Base-by-base conservation (phyloP, 2,113 vertebrate species). In the Cyprichromis sp. region DNA sequence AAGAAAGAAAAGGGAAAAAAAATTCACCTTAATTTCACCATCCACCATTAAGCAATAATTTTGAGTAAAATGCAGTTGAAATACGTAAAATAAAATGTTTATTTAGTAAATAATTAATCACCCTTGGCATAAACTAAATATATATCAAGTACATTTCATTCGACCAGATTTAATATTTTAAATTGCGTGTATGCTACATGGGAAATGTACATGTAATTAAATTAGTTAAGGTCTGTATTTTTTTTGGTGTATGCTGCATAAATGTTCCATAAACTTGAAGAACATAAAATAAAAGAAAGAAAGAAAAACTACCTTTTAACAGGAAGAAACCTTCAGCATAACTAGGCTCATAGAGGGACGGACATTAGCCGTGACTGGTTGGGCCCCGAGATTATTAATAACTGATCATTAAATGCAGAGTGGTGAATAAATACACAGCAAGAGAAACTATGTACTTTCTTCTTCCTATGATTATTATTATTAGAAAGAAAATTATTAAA, bases 311-410 rank as follows among this genome's bases (percentile, higher is more conserved):
- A 31, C 57, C 6, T n/a, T 63, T 36, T 34, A 63, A 63, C 31
- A 12, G 31, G 9, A 36, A n/a, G 17, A 66, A 66, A 36, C 17
- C 61, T 36, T 66, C 17, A 66, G 1, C 61, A 2, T 66, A 12
- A 66, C 17, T 4, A 36, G 61, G 31, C 17, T 2, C 6, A n/a
- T 36, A 36, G 6, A n/a, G 31, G 61, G 31, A 66, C 3, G 0
- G 59, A 12, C 31, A 63, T 36, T 11, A 63, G 31, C 59, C 2
- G 0, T n/a, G 31, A 66, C 9, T 36, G 31, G 31, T 36, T n/a
- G 31, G 17, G 31, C 9, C 17, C 61, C 0, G 6, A 66, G 61
- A 66, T 36, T 36, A 63, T 36, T 63, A 63, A 11, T 0, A n/a
- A 38, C 31, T 66, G 17, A 38, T 38, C 17, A 38, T 66, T 38